These are phyloP conservation scores for Bambusicola thoracicus DNA, from an alignment of 2,113 vertebrate species.

Conservation along the genomic window DNA sequence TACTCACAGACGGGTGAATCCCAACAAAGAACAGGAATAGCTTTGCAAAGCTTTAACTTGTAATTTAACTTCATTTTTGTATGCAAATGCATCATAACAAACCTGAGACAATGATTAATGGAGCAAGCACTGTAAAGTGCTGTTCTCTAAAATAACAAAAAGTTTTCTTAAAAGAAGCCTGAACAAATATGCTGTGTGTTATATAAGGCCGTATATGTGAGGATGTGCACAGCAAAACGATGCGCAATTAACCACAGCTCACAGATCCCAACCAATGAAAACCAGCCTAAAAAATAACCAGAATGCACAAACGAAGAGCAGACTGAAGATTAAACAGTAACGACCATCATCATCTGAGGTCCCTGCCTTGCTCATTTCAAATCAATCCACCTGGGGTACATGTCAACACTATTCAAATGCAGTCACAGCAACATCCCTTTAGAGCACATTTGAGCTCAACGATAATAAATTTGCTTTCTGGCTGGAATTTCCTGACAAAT, in stretches of 20 bases:
- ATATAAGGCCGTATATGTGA: neutral
- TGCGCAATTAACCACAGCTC: neutral
- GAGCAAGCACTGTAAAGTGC: neutral
- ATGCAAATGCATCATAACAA: neutral
- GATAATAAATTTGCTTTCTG: constrained; percentile 10
- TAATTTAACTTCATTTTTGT: neutral
- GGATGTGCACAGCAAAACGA: neutral
- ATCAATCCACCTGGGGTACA: neutral
- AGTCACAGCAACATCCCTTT: neutral
- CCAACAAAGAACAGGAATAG: neutral
- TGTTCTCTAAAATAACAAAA: neutral
- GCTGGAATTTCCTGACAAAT: neutral
- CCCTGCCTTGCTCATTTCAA: neutral
- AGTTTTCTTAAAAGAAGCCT: neutral
- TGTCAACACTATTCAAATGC: neutral
- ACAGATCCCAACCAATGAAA: neutral
- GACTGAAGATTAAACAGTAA: neutral
- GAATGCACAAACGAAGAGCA: constrained; percentile 13
- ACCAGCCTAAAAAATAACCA: neutral
- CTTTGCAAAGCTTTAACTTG: neutral
- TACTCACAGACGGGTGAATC: neutral
- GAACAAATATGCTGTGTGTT: neutral
- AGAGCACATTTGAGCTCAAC: neutral
- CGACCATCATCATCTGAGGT: neutral
- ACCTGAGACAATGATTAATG: neutral